Conservation (phyloP, 2,888 invertebrate species). For the Punctoribates punctum region DNA sequence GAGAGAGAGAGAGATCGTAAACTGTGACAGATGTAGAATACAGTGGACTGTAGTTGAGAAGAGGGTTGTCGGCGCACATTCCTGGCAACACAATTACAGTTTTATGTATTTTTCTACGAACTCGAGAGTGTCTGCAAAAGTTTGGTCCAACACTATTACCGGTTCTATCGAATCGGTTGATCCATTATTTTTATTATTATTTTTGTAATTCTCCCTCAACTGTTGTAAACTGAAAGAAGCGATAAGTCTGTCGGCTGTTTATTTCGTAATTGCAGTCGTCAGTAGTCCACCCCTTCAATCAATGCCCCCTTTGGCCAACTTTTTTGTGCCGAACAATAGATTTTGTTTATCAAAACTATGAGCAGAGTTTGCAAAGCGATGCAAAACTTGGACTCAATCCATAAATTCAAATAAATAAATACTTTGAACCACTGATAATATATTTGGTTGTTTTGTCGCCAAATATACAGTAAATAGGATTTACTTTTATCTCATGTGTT, state of each 20-base stretch:
- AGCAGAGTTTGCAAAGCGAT: background rate
- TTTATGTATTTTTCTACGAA: background rate
- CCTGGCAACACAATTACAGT: constrained; percentile 25
- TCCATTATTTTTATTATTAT: constrained; percentile 36
- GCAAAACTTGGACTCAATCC: constrained; percentile 3
- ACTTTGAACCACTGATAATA: constrained; percentile 1
- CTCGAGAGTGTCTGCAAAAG: constrained; percentile 12
- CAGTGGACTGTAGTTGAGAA: background rate
- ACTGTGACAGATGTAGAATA: constrained; percentile 32
- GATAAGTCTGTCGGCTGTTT: constrained; percentile 18
- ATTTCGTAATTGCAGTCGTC: constrained; percentile 26
- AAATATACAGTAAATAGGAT: constrained; percentile 31
- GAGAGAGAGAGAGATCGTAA: constrained; percentile 21
- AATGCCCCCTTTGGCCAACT: constrained; percentile 18
- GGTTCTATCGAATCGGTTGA: constrained; percentile 30
- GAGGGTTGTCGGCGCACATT: background rate
- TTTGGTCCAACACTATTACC: constrained; percentile 6
- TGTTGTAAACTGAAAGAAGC: constrained; percentile 8
- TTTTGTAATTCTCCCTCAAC: constrained; percentile 19
- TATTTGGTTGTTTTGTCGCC: constrained; percentile 1
- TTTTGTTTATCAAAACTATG: constrained; percentile 29
- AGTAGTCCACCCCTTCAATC: constrained; percentile 11
- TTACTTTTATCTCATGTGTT: constrained; percentile 15
- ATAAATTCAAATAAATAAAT: constrained; percentile 25
- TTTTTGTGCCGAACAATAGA: constrained; percentile 18